These are phyloP conservation scores for Drosophila willistoni DNA, from an alignment of 1,140 invertebrate genomes.

Conservation along the genomic window DNA sequence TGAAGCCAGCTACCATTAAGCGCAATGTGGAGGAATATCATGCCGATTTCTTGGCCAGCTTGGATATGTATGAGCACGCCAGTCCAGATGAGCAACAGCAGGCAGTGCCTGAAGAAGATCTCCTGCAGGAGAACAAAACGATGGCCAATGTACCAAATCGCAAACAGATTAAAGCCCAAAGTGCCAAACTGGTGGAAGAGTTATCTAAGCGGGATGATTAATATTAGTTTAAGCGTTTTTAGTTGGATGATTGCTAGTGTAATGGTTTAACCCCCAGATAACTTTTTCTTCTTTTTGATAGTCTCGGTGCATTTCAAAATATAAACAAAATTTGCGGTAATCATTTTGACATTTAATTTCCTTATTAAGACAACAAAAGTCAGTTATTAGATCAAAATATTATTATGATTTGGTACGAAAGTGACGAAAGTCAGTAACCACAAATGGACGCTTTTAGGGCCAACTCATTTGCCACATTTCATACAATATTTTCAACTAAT, in stretches of 20 bases:
- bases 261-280: slow-evolving; percentile 17
- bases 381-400: slow-evolving; percentile 11
- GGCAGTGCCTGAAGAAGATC: slow-evolving; percentile 48
- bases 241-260: slow-evolving; percentile 3
- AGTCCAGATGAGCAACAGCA: slow-evolving; percentile 38
- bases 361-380: slow-evolving; percentile 15
- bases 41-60: slow-evolving; percentile 56
- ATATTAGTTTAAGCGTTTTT: not conserved
- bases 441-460: slow-evolving; percentile 59
- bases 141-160: slow-evolving; percentile 72
- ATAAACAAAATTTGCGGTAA: slow-evolving; percentile 2
- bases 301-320: slow-evolving; percentile 1
- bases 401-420: slow-evolving; percentile 21
- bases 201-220: slow-evolving; percentile 68
- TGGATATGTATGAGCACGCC: slow-evolving; percentile 42
- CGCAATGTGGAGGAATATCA: slow-evolving; percentile 69
- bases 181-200: slow-evolving; percentile 71
- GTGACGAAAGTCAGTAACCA: slow-evolving; percentile 49
- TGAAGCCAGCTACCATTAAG: slow-evolving; percentile 46
- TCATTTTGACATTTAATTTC: slow-evolving; percentile 16
- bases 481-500: slow-evolving; percentile 38
- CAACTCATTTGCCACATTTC: slow-evolving; percentile 54
- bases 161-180: slow-evolving; percentile 74
- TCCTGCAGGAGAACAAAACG: slow-evolving; percentile 65
- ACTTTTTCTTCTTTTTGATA: not conserved